phyloP scores from a whole-genome alignment of 1,140 invertebrate species.

The Rhopalosiphum maidis region DNA sequence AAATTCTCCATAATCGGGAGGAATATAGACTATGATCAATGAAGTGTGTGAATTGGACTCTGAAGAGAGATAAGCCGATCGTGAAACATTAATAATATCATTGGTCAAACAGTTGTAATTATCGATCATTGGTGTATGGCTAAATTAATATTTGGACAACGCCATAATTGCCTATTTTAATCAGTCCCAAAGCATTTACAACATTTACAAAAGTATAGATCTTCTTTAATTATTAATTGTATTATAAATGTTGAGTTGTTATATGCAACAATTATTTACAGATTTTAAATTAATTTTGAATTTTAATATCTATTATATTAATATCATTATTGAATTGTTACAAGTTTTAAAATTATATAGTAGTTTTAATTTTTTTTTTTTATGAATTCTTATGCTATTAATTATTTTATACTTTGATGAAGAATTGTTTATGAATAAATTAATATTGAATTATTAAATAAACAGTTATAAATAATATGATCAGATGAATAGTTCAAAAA shows the following conservation, averaged over 20 bases:
- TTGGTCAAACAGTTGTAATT: not conserved
- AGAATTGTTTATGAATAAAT: not conserved
- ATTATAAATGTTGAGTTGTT: not conserved
- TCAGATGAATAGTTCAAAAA: too few species aligned
- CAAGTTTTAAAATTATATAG: not conserved
- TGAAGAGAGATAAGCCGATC: constrained; percentile 1
- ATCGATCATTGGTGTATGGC: not conserved
- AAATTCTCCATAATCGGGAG: not conserved
- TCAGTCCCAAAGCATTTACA: not conserved
- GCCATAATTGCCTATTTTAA: not conserved
- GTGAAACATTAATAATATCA: not conserved
- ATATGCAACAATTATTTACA: not conserved
- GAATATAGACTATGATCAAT: constrained; percentile 9
- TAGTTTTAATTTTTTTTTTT: not conserved
- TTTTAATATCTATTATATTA: not conserved
- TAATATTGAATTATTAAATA: not conserved
- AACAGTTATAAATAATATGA: not conserved
- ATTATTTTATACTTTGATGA: not conserved
- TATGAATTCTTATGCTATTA: not conserved
- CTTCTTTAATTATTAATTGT: too few species aligned
- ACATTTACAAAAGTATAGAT: not conserved
- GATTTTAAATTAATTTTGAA: not conserved
- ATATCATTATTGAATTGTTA: not conserved
- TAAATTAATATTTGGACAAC: not conserved
- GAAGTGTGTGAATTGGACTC: constrained; percentile 7